Evolutionary conservation across 2,797 vertebrate species (phyloP), one percentile per base, ranked within the genome.

Genomic region (Tragelaphus eurycerus): DNA sequence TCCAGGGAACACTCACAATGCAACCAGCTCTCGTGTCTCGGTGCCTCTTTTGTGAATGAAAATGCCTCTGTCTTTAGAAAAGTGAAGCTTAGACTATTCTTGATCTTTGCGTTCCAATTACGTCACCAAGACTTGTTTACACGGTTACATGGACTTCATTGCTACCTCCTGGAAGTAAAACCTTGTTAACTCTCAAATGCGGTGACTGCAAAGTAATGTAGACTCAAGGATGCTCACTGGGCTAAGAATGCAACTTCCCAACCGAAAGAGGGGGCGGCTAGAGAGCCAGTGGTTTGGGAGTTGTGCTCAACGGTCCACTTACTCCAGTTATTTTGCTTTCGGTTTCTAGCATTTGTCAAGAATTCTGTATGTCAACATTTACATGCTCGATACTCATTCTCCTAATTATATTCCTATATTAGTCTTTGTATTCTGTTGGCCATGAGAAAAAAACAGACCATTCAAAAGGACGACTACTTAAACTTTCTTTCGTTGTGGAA

Each of bases 381-480:
- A 87, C 29, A 46, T 59, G n/a, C 31, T 46, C 7, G 17, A 34
- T 85, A 95, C 46, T 71, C 16, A 54, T 8, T 60, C 48, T 95
- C 62, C 87, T 93, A 85, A 79, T 88, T 83, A 29, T 52, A 60
- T 60, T 90, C 95, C 50, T 64, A 93, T 15, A 60, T 25, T 43
- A 78, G 1, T 12, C 71, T 91, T 62, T 89, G 12, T 57, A 67
- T 19, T 50, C 7, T 64, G 38, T 60, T 62, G 59, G 21, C 43
- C 55, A 90, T 64, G 31, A 95, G 48, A 55, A 54, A 92, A 89
- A 89, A 62, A 34, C 4, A 27, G 59, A 79, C 21, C 19, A 90
- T 78, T 97, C 17, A 74, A 93, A n/a, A 90, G 89, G 87, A 87
- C 38, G 27, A 81, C 76, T 74, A 86, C 10, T 90, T 90, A 88